phyloP scores from a whole-genome alignment of 2,113 vertebrate species.

The Carassius auratus region DNA sequence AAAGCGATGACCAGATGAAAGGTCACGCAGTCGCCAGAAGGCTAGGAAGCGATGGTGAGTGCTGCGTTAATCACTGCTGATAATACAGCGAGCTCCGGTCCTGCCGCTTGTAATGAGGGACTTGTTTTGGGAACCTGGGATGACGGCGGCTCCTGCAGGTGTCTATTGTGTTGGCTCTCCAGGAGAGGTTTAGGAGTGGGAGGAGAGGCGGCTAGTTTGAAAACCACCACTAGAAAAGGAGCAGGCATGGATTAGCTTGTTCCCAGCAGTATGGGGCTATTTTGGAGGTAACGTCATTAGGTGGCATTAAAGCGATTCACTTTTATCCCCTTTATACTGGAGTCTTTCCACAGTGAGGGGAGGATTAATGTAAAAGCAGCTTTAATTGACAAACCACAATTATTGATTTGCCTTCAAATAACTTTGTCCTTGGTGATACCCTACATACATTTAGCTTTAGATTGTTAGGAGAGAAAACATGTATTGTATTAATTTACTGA shows the following conservation, averaged over 20 bases:
- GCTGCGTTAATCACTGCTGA: conserved; percentile 72
- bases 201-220: conserved; percentile 60
- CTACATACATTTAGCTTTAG: conserved; percentile 36
- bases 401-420: conserved; percentile 60
- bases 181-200: conserved; percentile 69
- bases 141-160: conserved; percentile 63
- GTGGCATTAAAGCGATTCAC: conserved; percentile 71
- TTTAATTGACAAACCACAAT: conserved; percentile 71
- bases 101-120: conserved; percentile 67
- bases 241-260: conserved; percentile 77
- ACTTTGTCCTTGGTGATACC: conserved; percentile 67
- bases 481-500: neutral
- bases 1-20: conserved; percentile 40
- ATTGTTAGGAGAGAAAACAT: neutral
- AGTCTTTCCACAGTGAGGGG: conserved; percentile 59
- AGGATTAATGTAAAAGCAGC: conserved; percentile 68
- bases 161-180: conserved; percentile 70
- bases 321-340: conserved; percentile 64
- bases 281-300: conserved; percentile 79
- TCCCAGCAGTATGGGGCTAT: conserved; percentile 81
- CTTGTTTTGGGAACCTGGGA: conserved; percentile 64
- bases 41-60: conserved; percentile 71
- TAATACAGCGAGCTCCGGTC: conserved; percentile 63
- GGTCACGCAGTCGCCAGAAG: conserved; percentile 33
- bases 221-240: conserved; percentile 67